Conservation (phyloP, 2,113 vertebrate species). For the Brachyhypopomus occidentalis region DNA sequence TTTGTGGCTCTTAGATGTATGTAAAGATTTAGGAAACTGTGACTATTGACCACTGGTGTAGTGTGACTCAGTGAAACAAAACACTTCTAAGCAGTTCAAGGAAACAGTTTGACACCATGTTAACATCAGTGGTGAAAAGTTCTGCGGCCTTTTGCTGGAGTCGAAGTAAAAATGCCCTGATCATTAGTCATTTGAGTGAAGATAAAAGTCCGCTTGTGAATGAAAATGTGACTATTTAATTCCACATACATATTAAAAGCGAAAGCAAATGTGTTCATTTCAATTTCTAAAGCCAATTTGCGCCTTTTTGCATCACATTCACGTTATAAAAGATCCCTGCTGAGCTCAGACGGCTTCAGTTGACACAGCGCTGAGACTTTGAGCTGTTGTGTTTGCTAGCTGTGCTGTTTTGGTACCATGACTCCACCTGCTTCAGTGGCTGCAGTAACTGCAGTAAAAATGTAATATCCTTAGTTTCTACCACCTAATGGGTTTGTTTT, state of each 20-base stretch:
- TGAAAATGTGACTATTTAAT: not conserved
- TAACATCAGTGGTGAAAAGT: not conserved
- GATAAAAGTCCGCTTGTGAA: constrained; percentile 3
- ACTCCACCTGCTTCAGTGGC: not conserved
- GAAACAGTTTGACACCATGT: constrained; percentile 26
- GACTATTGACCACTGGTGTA: constrained; percentile 4
- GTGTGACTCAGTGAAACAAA: constrained; percentile 33
- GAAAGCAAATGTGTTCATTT: constrained; percentile 13
- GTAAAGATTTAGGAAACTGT: constrained; percentile 35
- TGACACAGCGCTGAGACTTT: not conserved
- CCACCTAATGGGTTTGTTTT: not conserved
- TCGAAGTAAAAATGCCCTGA: not conserved
- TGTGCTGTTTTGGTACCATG: not conserved
- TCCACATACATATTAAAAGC: not conserved
- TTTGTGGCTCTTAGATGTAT: constrained; percentile 41
- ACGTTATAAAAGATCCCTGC: not conserved
- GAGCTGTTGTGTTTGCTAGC: not conserved
- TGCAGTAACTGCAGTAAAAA: not conserved
- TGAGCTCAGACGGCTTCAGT: not conserved
- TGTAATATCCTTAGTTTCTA: not conserved
- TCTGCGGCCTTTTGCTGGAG: not conserved
- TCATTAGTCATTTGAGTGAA: constrained; percentile 10
- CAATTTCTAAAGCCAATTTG: constrained; percentile 11
- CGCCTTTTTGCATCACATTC: not conserved
- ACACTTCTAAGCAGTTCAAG: constrained; percentile 15